Percentiles rank a stretch among this genome's conserved stretches.
These are phyloP conservation scores for Microdon myrmicae DNA, from an alignment of 2,888 invertebrate species.

Conservation along the genomic window DNA sequence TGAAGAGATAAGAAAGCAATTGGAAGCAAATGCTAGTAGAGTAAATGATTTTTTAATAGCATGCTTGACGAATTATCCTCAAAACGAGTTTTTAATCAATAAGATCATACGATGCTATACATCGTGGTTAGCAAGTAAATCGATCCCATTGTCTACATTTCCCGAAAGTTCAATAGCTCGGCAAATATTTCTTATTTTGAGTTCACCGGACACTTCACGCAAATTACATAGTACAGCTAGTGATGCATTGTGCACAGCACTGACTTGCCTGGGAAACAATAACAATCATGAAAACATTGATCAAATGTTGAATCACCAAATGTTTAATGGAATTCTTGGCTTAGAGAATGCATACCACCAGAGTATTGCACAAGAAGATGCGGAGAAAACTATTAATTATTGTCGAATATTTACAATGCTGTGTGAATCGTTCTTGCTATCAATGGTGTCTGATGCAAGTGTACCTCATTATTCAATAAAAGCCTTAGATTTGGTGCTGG, in stretches of 20 bases:
- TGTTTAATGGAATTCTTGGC: conserved; percentile 83
- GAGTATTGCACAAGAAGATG: conserved; percentile 92
- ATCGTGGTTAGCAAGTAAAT: conserved; percentile 89
- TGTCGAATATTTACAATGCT: conserved; percentile 89
- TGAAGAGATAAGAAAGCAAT: conserved; percentile 82
- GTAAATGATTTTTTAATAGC: conserved; percentile 84
- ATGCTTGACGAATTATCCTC: conserved; percentile 75
- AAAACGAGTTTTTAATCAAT: conserved; percentile 72
- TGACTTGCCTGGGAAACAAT: conserved; percentile 84
- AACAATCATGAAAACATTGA: conserved; percentile 69
- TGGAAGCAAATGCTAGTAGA: conserved; percentile 78
- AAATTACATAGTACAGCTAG: conserved; percentile 88
- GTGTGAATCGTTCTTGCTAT: conserved; percentile 88
- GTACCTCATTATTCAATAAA: conserved; percentile 80
- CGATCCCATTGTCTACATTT: conserved; percentile 79
- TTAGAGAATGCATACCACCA: conserved; percentile 88
- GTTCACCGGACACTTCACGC: conserved; percentile 71
- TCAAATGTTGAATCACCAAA: conserved; percentile 78
- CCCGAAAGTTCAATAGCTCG: conserved; percentile 79
- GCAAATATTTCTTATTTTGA: conserved; percentile 77
- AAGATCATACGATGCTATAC: conserved; percentile 88
- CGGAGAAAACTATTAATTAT: conserved; percentile 93
- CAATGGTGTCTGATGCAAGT: conserved; percentile 77
- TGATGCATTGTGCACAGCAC: conserved; percentile 87
- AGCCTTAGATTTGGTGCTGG: conserved; percentile 87